Percentiles rank a stretch among this genome's conserved stretches.
phyloP scores from a whole-genome alignment of 1,140 invertebrate species.

The Lepidurus couesii region DNA sequence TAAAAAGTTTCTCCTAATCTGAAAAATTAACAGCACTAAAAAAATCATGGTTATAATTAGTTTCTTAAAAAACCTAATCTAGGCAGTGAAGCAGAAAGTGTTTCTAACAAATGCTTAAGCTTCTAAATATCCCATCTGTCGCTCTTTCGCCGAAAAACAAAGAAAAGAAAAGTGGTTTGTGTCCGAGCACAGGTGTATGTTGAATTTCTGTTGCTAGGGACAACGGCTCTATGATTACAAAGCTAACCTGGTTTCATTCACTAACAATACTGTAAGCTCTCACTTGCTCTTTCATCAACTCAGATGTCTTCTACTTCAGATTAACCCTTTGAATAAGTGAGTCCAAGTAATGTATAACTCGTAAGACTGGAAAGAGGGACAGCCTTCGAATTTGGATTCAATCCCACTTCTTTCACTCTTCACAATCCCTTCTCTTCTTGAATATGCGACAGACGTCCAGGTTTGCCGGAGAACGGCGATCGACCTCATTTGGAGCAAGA shows the following conservation, averaged over 20 bases:
- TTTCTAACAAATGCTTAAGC: too few species aligned
- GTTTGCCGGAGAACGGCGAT: background rate
- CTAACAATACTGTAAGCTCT: background rate
- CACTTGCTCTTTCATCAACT: background rate
- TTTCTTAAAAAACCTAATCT: too few species aligned
- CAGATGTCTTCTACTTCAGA: background rate
- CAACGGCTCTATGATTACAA: background rate
- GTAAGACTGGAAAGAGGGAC: background rate
- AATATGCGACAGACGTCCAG: conserved; percentile 11
- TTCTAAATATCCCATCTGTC: too few species aligned
- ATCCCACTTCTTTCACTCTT: background rate
- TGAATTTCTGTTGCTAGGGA: background rate
- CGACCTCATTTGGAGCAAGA: conserved; percentile 14
- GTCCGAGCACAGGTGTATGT: background rate
- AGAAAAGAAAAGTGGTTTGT: background rate
- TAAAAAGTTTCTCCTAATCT: conserved; percentile 61
- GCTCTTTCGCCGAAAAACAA: too few species aligned
- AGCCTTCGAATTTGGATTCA: background rate
- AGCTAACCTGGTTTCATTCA: background rate
- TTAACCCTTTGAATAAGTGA: too few species aligned
- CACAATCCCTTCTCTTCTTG: conserved; percentile 5
- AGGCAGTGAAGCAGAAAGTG: too few species aligned
- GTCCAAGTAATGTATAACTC: too few species aligned
- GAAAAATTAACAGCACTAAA: background rate
- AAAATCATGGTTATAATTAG: too few species aligned